Evolutionary conservation across 2,113 vertebrate species (phyloP).

Genomic region (Marcusenius ussheri): DNA sequence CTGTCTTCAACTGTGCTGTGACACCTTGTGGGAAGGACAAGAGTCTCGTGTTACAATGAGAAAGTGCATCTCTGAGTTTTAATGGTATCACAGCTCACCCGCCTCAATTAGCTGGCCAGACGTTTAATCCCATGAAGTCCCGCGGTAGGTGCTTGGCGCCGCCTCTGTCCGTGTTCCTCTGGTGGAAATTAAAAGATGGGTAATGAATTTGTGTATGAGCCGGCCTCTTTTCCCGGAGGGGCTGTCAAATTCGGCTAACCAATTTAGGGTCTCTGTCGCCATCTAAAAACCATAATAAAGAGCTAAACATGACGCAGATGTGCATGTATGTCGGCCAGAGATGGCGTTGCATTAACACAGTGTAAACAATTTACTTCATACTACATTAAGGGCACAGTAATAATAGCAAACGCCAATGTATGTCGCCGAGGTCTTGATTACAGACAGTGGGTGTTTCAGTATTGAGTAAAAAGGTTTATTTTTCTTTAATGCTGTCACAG

Average conservation of each 20-base stretch:
- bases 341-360: not conserved
- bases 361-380: slow-evolving; percentile 18
- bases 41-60: not conserved
- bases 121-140: slow-evolving; percentile 23
- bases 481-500: slow-evolving; percentile 15
- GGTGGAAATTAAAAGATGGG: slow-evolving; percentile 31
- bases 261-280: slow-evolving; percentile 36
- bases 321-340: not conserved
- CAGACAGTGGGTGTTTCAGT: slow-evolving; percentile 4
- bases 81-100: slow-evolving; percentile 16
- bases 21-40: not conserved
- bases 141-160: not conserved
- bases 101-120: slow-evolving; percentile 28
- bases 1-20: not conserved
- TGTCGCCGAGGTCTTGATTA: slow-evolving; percentile 25
- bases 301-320: slow-evolving; percentile 5
- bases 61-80: not conserved
- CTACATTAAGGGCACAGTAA: not conserved
- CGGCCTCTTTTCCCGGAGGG: slow-evolving; percentile 27
- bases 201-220: slow-evolving; percentile 38
- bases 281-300: slow-evolving; percentile 38
- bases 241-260: slow-evolving; percentile 31
- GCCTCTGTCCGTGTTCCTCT: slow-evolving; percentile 11
- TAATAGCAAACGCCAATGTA: slow-evolving; percentile 16
- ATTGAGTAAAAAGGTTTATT: slow-evolving; percentile 1